Conservation (phyloP, 1,140 invertebrate genomes). For the Centruroides sculpturatus region DNA sequence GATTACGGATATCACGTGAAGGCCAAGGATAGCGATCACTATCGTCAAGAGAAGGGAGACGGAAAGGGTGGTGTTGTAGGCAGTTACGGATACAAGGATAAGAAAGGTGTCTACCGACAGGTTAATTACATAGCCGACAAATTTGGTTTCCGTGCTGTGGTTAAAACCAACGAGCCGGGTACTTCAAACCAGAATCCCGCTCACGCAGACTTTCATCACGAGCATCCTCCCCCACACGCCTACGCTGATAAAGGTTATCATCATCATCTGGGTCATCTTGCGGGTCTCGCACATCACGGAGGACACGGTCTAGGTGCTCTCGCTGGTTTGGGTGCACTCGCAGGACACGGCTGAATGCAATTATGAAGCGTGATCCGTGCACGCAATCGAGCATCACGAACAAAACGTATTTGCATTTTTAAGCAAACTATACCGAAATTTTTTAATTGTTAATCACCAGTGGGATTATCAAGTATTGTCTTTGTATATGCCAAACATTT, state of each 20-base stretch:
- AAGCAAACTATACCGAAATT: too few species aligned
- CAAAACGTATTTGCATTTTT: too few species aligned
- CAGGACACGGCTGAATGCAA: too few species aligned
- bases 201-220: not conserved
- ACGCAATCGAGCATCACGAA: too few species aligned
- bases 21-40: not conserved
- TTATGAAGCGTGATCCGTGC: too few species aligned
- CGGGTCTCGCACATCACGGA: too few species aligned
- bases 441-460: too few species aligned
- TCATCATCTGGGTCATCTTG: not conserved
- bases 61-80: not conserved
- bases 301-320: too few species aligned
- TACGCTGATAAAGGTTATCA: not conserved
- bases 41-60: not conserved
- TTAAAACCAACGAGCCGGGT: constrained; percentile 1
- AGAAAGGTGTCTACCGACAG: not conserved
- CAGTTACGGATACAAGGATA: not conserved
- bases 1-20: not conserved
- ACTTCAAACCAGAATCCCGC: not conserved
- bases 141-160: not conserved
- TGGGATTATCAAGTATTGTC: too few species aligned
- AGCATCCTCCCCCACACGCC: not conserved
- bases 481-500: too few species aligned
- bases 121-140: not conserved
- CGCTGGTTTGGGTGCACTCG: too few species aligned